Percentiles rank a stretch among this genome's conserved stretches.
Conservation (phyloP, 2,888 invertebrate species). For the Ernsta delagoae region DNA sequence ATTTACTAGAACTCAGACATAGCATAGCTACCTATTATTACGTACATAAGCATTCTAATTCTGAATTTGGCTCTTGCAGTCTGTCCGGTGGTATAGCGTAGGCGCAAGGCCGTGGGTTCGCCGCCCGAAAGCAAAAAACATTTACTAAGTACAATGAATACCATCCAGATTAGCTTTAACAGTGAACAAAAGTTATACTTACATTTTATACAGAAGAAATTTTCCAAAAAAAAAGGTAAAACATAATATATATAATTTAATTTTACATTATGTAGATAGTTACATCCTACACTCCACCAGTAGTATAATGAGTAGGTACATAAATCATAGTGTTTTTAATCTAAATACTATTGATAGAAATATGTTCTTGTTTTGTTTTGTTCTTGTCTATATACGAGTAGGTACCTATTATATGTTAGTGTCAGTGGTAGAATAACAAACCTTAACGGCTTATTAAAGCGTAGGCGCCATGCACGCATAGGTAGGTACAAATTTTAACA, state of each 20-base stretch:
- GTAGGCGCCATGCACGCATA: neutral
- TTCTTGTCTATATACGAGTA: no score
- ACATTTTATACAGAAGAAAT: neutral
- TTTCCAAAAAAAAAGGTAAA: neutral
- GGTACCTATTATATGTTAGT: no score
- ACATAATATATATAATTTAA: no score
- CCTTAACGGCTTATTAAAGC: neutral
- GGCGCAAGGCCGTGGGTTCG: conserved; percentile 73
- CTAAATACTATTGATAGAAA: no score
- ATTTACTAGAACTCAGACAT: no score
- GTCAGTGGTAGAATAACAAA: neutral
- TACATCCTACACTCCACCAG: no score
- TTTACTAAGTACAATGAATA: conserved; percentile 78
- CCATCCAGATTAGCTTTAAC: conserved; percentile 58
- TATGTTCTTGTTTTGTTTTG: no score
- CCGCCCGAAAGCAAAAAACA: conserved; percentile 65
- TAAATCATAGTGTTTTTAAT: no score
- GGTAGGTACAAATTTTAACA: neutral
- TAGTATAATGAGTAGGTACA: no score
- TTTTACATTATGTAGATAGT: no score
- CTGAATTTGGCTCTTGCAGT: conserved; percentile 1
- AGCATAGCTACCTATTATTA: no score
- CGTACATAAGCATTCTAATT: no score
- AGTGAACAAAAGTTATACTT: conserved; percentile 39
- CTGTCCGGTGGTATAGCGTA: conserved; percentile 32